phyloP scores from a whole-genome alignment of 1,140 invertebrate genomes.

The Zaprionus africanus region DNA sequence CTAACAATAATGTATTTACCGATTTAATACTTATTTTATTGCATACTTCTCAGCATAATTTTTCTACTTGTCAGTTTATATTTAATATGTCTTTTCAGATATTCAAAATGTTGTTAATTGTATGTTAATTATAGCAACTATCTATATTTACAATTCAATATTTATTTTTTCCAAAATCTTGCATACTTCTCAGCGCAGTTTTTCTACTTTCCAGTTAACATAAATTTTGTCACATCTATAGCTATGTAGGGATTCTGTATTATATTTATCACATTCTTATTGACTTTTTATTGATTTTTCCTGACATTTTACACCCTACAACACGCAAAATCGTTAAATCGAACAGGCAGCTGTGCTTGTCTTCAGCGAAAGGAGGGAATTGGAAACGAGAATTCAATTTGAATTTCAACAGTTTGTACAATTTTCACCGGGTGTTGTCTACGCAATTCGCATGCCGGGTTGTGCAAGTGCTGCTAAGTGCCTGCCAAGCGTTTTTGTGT shows the following conservation, averaged over 20 bases:
- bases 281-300: background rate
- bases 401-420: slow-evolving; percentile 3
- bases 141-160: too few species aligned
- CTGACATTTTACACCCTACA: background rate
- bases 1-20: too few species aligned
- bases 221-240: too few species aligned
- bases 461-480: slow-evolving; percentile 54
- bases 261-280: too few species aligned
- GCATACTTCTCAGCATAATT: background rate
- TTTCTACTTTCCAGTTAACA: background rate
- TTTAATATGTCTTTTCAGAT: too few species aligned
- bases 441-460: background rate
- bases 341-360: background rate
- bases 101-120: too few species aligned
- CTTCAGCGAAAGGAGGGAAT: background rate
- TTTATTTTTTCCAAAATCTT: too few species aligned
- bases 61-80: too few species aligned
- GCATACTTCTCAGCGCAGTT: background rate
- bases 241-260: too few species aligned
- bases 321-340: background rate
- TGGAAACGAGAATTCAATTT: background rate
- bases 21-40: background rate
- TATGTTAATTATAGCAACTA: too few species aligned
- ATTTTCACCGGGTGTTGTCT: background rate
- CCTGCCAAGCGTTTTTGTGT: slow-evolving; percentile 49